Conservation (phyloP, 30 jellyfish, hydroid and myxozoan genomes). For the Aurelia sp. region DNA sequence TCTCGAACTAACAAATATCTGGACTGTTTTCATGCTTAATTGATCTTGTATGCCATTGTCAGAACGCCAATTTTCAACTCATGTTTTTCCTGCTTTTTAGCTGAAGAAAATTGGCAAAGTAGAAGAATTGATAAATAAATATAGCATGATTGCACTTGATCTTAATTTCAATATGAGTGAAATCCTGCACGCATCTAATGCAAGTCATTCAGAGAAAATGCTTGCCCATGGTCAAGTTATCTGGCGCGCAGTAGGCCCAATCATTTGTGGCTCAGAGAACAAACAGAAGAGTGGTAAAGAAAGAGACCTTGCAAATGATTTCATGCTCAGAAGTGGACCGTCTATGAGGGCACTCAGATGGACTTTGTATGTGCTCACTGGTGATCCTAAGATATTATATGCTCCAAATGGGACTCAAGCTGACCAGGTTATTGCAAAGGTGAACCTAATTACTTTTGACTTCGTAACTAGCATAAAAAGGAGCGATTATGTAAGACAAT, state of each 20-base stretch:
- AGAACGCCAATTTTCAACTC: neutral
- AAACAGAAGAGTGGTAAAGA: constrained; percentile 5
- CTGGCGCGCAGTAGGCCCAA: constrained; percentile 90
- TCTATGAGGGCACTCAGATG: constrained; percentile 78
- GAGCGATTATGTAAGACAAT: no score
- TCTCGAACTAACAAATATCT: no score
- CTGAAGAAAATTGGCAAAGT: constrained; percentile 67
- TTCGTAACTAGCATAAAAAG: no score
- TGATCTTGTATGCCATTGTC: no score
- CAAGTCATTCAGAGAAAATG: constrained; percentile 25
- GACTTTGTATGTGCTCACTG: constrained; percentile 77
- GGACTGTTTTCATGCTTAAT: no score
- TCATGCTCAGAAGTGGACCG: constrained; percentile 51
- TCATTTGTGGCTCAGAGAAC: constrained; percentile 74
- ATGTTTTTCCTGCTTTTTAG: constrained; percentile 37
- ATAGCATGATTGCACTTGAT: constrained; percentile 69
- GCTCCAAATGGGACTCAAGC: constrained; percentile 98
- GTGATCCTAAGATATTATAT: constrained; percentile 91
- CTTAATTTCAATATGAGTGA: constrained; percentile 78
- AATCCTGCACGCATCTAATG: constrained; percentile 38
- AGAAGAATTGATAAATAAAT: constrained; percentile 64
- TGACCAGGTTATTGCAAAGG: constrained; percentile 86
- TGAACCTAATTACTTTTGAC: constrained; percentile 1
- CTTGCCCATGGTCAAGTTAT: constrained; percentile 63
- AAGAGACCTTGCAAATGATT: constrained; percentile 24